Conservation (phyloP, 2,888 invertebrate genomes). For the Uropetala carovei region DNA sequence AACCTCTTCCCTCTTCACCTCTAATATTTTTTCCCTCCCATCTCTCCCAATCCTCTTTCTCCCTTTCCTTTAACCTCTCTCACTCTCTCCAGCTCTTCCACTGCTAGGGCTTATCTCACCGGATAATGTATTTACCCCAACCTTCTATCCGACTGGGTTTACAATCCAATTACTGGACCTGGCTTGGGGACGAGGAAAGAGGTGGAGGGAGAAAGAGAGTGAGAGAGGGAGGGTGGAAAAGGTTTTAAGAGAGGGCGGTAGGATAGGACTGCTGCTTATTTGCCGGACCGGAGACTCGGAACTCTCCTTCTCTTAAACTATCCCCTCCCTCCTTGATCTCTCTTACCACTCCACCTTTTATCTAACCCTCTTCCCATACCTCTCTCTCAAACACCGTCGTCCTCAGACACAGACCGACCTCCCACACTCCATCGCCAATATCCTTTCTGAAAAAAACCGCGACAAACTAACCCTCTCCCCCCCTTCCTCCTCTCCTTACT, state of each 20-base stretch:
- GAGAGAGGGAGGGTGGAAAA: neutral
- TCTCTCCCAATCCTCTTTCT: neutral
- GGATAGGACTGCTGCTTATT: constrained; percentile 55
- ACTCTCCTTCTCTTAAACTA: neutral
- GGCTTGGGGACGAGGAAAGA: constrained; percentile 40
- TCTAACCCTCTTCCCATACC: neutral
- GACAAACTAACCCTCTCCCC: no score
- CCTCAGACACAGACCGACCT: neutral
- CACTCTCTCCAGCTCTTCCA: constrained; percentile 2
- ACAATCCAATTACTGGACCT: constrained; percentile 63
- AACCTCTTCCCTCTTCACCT: neutral
- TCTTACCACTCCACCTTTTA: neutral
- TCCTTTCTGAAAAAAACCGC: neutral
- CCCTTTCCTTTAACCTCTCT: neutral
- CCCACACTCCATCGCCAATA: constrained; percentile 43
- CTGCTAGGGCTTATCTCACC: constrained; percentile 52
- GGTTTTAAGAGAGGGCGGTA: constrained; percentile 32
- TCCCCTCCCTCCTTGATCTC: neutral
- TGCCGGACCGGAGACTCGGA: constrained; percentile 48
- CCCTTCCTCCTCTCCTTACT: neutral
- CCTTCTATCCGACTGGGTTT: constrained; percentile 64
- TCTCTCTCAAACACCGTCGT: neutral
- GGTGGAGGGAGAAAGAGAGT: neutral
- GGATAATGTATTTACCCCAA: constrained; percentile 63
- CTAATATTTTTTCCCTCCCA: neutral